Conservation (phyloP, 2,113 vertebrate genomes). For the Nycticorax nycticorax region DNA sequence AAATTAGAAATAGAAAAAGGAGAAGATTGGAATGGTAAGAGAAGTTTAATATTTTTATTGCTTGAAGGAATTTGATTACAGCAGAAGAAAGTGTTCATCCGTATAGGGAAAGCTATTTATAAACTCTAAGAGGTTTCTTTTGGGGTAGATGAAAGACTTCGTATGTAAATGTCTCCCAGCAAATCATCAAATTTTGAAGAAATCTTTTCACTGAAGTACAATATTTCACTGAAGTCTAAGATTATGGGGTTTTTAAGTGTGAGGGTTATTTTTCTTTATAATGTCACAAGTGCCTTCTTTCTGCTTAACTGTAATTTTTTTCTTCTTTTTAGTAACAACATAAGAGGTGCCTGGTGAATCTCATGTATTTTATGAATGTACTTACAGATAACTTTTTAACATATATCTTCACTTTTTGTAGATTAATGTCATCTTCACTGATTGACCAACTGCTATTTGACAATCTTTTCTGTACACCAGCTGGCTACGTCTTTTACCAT, state of each 20-base stretch:
- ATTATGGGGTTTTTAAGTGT: not conserved
- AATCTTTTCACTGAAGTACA: not conserved
- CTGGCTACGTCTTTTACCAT: not conserved
- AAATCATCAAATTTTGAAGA: constrained; percentile 9
- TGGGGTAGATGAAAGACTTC: not conserved
- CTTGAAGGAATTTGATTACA: not conserved
- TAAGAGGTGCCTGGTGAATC: not conserved
- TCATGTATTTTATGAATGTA: not conserved
- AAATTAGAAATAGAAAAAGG: not conserved
- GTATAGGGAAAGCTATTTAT: constrained; percentile 25
- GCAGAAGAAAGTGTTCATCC: constrained; percentile 7
- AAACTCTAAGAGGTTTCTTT: constrained; percentile 11
- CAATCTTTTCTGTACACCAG: not conserved
- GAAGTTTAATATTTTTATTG: not conserved
- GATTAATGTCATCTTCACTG: not conserved
- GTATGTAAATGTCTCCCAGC: constrained; percentile 3
- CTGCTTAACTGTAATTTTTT: not conserved
- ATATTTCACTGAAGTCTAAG: not conserved
- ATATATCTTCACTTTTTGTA: not conserved
- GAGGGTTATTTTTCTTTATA: not conserved
- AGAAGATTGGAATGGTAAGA: not conserved
- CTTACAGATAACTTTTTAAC: not conserved
- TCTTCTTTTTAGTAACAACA: not conserved
- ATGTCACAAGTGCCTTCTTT: not conserved
- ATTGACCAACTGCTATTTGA: not conserved